phyloP scores from a whole-genome alignment of 2,113 vertebrate species.

The Epinephelus lanceolatus region DNA sequence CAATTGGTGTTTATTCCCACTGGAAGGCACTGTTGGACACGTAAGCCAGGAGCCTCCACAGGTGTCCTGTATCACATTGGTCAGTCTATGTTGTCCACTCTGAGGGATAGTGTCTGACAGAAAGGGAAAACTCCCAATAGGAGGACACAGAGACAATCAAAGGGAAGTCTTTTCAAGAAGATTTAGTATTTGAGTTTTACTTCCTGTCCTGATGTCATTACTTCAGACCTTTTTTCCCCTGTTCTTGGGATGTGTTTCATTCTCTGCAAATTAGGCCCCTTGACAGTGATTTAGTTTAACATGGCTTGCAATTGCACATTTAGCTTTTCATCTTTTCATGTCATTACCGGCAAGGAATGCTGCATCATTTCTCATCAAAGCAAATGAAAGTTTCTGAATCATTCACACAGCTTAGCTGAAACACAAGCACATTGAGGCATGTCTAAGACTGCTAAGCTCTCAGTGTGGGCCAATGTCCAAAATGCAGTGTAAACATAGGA shows the following conservation, averaged over 20 bases:
- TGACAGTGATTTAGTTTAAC: conserved; percentile 16
- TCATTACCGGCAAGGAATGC: neutral
- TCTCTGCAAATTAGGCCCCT: conserved; percentile 28
- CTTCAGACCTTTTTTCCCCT: neutral
- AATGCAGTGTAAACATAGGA: conserved; percentile 45
- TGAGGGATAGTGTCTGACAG: neutral
- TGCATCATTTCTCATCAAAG: conserved; percentile 12
- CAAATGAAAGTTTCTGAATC: neutral
- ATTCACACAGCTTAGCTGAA: conserved; percentile 16
- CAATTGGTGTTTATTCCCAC: conserved; percentile 51
- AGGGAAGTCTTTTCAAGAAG: neutral
- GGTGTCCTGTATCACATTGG: conserved; percentile 21
- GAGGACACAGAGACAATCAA: neutral
- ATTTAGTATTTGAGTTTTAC: neutral
- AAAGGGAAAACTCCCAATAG: neutral
- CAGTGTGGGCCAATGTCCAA: conserved; percentile 30
- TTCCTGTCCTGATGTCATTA: neutral
- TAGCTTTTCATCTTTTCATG: conserved; percentile 16
- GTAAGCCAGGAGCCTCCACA: neutral
- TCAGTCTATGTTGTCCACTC: neutral
- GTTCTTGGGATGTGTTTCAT: neutral
- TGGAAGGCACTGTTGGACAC: conserved; percentile 48
- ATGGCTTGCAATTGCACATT: conserved; percentile 2
- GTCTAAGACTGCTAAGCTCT: conserved; percentile 27
- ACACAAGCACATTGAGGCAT: conserved; percentile 23